Evolutionary conservation across 2,113 vertebrate genomes (phyloP).

Genomic region (Lycaon pictus): DNA sequence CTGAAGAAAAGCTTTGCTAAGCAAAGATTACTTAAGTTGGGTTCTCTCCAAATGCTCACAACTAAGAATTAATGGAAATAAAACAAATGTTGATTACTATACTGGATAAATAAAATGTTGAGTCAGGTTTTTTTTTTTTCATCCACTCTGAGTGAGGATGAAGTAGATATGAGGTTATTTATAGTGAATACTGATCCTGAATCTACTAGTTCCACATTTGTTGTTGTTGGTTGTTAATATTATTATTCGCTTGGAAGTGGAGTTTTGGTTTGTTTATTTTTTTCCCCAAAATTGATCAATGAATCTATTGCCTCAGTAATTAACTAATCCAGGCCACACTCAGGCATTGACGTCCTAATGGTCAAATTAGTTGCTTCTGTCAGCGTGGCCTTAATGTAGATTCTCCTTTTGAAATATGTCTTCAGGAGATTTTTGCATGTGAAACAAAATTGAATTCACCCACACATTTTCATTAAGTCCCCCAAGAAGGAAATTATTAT

Average conservation of each 20-base stretch:
- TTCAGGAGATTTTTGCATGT: conserved; percentile 38
- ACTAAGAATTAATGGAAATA: conserved; percentile 36
- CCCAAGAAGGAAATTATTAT: conserved; percentile 69
- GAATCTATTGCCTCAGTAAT: not conserved
- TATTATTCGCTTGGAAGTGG: not conserved
- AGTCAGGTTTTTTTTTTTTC: conserved; percentile 37
- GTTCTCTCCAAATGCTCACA: conserved; percentile 28
- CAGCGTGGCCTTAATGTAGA: not conserved
- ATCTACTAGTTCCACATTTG: not conserved
- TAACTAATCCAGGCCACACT: not conserved
- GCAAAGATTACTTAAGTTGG: conserved; percentile 45
- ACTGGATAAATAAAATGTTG: conserved; percentile 51
- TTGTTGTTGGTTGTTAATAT: not conserved
- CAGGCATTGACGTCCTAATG: not conserved
- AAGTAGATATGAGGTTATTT: not conserved
- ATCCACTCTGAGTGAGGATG: not conserved
- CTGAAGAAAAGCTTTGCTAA: conserved; percentile 58
- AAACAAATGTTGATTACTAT: conserved; percentile 59
- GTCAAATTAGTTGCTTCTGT: not conserved
- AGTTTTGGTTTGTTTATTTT: not conserved
- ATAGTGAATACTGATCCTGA: not conserved
- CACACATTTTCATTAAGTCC: conserved; percentile 64
- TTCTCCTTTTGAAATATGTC: conserved; percentile 52
- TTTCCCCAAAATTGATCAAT: not conserved
- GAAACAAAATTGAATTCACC: conserved; percentile 65